phyloP scores from a whole-genome alignment of 2,797 vertebrate genomes.

The Tarsius wallacei region DNA sequence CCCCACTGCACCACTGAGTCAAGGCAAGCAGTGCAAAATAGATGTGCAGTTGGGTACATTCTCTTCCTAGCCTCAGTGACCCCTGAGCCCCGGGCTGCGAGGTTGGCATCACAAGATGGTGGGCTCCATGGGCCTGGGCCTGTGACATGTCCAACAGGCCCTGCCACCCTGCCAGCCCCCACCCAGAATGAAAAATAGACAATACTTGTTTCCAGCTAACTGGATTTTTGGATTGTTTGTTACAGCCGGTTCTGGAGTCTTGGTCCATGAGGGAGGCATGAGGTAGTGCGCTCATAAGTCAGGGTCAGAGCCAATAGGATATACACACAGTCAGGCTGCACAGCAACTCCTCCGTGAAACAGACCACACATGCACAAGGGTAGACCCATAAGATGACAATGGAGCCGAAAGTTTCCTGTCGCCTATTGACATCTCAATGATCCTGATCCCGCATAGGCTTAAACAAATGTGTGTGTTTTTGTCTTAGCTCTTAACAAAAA shows the following conservation, averaged over 20 bases:
- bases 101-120: not conserved
- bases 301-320: not conserved
- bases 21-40: too few species aligned
- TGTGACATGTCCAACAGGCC: not conserved
- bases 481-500: not conserved
- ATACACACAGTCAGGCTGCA: not conserved
- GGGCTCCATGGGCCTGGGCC: not conserved
- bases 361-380: not conserved
- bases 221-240: not conserved
- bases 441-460: not conserved
- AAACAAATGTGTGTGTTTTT: not conserved
- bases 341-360: not conserved
- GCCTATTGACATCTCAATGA: not conserved
- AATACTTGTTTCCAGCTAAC: fast-evolving
- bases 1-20: too few species aligned
- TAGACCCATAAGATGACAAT: not conserved
- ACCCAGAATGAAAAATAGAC: not conserved
- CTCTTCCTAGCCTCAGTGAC: too few species aligned
- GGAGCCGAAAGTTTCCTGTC: not conserved
- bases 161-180: not conserved
- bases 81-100: not conserved
- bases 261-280: not conserved
- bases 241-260: not conserved
- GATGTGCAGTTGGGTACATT: too few species aligned
- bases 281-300: not conserved